Evolutionary conservation across 1,140 invertebrate genomes (phyloP).

Genomic region (Pseudomyrmex flavicornis): DNA sequence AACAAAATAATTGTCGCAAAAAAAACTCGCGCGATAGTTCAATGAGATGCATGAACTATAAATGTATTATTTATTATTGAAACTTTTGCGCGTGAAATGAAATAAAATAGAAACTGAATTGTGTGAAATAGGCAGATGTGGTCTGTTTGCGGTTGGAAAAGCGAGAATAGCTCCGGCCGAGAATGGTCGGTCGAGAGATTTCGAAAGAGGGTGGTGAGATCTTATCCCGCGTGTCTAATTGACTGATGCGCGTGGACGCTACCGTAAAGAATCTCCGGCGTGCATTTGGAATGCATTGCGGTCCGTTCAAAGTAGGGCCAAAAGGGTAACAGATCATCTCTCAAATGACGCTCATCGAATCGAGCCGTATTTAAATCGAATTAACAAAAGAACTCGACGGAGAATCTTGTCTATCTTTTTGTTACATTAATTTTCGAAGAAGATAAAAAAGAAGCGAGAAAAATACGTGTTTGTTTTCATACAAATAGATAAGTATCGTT

Average conservation of each 20-base stretch:
- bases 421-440: constrained; percentile 28
- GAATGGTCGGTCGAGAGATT: not conserved
- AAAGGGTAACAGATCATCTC: constrained; percentile 65
- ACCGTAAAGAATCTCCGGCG: constrained; percentile 78
- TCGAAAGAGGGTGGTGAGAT: constrained; percentile 58
- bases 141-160: constrained; percentile 39
- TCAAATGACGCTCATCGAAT: constrained; percentile 79
- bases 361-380: constrained; percentile 78
- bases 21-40: too few relatives aligned
- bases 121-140: constrained; percentile 26
- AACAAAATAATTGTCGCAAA: too few relatives aligned
- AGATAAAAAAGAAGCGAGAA: too few relatives aligned
- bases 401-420: not conserved
- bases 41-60: not conserved
- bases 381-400: constrained; percentile 66
- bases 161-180: not conserved
- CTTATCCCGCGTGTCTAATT: constrained; percentile 74
- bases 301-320: constrained; percentile 69
- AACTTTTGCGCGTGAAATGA: not conserved
- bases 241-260: constrained; percentile 72
- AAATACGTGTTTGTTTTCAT: too few relatives aligned
- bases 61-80: constrained; percentile 18
- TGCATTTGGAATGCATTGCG: constrained; percentile 78
- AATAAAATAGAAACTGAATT: constrained; percentile 1
- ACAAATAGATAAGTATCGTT: too few relatives aligned